Evolutionary conservation across 2,888 invertebrate species (phyloP).

Genomic region (Hypena proboscidalis): DNA sequence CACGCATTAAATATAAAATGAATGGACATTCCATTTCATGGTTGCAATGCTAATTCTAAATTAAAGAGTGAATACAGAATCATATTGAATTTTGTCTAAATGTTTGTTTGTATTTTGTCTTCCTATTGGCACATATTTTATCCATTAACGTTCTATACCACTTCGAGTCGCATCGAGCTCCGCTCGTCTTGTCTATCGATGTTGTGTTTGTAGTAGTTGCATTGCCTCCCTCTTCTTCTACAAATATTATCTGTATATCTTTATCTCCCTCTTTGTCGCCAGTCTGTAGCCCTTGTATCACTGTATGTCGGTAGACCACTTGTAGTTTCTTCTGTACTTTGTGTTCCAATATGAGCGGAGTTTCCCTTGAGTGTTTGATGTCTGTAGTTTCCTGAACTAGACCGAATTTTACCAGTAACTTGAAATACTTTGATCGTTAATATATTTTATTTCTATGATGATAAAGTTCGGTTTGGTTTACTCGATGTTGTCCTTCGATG

Average conservation of each 20-base stretch:
- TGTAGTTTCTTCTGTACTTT: constrained; percentile 81
- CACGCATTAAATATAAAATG: no score
- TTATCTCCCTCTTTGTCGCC: constrained; percentile 76
- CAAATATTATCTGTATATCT: constrained; percentile 72
- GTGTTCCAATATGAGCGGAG: constrained; percentile 77
- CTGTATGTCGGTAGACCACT: constrained; percentile 78
- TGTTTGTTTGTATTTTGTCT: constrained; percentile 13
- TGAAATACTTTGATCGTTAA: background rate
- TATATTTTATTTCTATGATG: background rate
- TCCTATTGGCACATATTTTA: constrained; percentile 36
- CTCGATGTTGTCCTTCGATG: constrained; percentile 83
- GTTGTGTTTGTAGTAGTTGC: constrained; percentile 84
- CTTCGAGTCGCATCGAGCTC: constrained; percentile 75
- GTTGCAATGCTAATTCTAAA: no score
- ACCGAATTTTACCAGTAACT: constrained; percentile 54
- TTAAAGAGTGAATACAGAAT: no score
- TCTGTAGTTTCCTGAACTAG: constrained; percentile 73
- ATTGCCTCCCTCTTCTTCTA: constrained; percentile 81
- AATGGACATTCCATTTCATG: no score
- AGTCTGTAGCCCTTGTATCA: constrained; percentile 74
- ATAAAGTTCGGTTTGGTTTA: constrained; percentile 70
- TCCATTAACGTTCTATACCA: constrained; percentile 66
- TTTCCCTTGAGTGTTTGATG: constrained; percentile 72
- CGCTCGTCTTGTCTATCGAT: constrained; percentile 78
- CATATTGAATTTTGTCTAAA: no score